Percentiles rank a stretch among this genome's conserved stretches.
Evolutionary conservation across 2,797 vertebrate genomes (phyloP).

Genomic region (Takifugu rubripes): DNA sequence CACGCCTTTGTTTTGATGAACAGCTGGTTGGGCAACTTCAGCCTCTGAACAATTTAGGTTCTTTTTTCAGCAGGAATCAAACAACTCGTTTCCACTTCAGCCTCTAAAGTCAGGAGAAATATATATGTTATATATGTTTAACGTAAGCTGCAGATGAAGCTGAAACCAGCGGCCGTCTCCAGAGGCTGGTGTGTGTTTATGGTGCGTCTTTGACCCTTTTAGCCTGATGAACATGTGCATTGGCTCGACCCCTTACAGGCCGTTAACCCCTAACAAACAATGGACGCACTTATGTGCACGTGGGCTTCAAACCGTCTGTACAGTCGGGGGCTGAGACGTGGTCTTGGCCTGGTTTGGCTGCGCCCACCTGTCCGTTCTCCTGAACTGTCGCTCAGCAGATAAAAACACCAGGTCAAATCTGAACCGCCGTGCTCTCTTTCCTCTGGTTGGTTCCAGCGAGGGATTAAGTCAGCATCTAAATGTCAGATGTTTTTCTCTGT

Average conservation of each 20-base stretch:
- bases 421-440: background rate
- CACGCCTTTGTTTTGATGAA: background rate
- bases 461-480: slow-evolving; percentile 10
- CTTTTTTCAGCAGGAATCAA: too few species aligned
- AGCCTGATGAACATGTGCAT: background rate
- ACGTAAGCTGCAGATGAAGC: background rate
- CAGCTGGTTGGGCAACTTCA: too few species aligned
- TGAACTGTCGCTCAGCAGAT: slow-evolving; percentile 20
- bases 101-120: too few species aligned
- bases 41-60: too few species aligned
- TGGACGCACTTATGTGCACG: too few species aligned
- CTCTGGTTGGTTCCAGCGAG: slow-evolving; percentile 18
- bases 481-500: slow-evolving; percentile 31
- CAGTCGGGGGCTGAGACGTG: background rate
- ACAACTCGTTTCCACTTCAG: too few species aligned
- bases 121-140: background rate
- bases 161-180: background rate
- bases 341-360: slow-evolving; percentile 12
- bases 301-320: slow-evolving; percentile 3
- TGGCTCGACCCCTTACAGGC: background rate
- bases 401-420: slow-evolving; percentile 29
- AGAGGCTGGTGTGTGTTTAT: background rate
- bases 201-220: background rate
- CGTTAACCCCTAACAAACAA: too few species aligned
- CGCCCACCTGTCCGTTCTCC: slow-evolving; percentile 32